Conservation (phyloP, 1,140 invertebrate genomes). For the Drosophila pectinifera region DNA sequence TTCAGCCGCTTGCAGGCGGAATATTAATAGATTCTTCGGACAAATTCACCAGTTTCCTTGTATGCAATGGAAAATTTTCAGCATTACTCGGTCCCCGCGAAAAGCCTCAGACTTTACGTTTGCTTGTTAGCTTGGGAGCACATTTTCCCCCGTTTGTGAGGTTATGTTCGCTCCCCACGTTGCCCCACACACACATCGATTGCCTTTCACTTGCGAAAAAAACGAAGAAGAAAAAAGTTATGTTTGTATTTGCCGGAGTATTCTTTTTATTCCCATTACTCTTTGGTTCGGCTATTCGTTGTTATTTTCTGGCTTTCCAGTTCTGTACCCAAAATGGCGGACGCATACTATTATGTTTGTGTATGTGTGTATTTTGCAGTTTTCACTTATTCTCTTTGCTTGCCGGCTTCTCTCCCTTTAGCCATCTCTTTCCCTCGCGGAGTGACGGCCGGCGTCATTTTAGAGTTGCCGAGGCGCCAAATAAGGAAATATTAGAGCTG, state of each 20-base stretch:
- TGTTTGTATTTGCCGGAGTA: conserved; percentile 65
- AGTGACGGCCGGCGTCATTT: conserved; percentile 49
- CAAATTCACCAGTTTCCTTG: conserved; percentile 36
- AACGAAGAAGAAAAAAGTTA: conserved; percentile 48
- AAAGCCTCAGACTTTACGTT: conserved; percentile 6
- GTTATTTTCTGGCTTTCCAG: conserved; percentile 75
- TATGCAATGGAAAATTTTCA: conserved; percentile 39
- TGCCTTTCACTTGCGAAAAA: conserved; percentile 74
- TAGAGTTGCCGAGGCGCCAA: conserved; percentile 54
- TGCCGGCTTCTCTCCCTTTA: conserved; percentile 66
- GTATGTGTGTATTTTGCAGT: conserved; percentile 59
- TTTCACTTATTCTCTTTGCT: conserved; percentile 70
- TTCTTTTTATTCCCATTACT: conserved; percentile 73
- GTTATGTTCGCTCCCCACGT: conserved; percentile 68
- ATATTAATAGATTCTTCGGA: conserved; percentile 66
- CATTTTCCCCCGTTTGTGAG: conserved; percentile 70
- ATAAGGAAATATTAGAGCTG: conserved; percentile 12
- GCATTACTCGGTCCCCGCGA: background rate
- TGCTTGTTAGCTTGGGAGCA: conserved; percentile 44
- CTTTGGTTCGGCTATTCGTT: conserved; percentile 71
- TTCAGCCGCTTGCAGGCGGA: conserved; percentile 51
- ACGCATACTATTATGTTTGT: conserved; percentile 42
- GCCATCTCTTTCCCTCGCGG: conserved; percentile 24
- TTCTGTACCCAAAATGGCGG: conserved; percentile 79
- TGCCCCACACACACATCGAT: conserved; percentile 27